Conservation (phyloP, 92 coral and sea anemone species). For the Pocillopora grandis region DNA sequence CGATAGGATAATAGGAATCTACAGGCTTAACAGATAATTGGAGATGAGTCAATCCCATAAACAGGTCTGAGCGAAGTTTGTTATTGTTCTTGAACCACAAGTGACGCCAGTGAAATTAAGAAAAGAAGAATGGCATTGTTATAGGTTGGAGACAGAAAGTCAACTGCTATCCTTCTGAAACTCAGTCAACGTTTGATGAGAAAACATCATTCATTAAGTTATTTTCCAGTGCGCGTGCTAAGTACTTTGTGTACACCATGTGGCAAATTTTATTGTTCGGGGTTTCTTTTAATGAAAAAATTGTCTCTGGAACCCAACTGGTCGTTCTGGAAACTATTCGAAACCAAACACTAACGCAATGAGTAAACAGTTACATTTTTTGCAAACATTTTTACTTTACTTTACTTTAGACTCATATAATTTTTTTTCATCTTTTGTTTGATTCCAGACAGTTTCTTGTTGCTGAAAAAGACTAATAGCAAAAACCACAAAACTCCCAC, state of each 20-base stretch:
- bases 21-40: neutral
- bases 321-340: slow-evolving; percentile 8
- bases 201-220: too few relatives aligned
- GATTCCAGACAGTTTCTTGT: neutral
- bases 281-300: slow-evolving; percentile 16
- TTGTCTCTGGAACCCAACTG: neutral
- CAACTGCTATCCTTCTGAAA: too few relatives aligned
- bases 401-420: neutral
- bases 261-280: neutral
- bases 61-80: neutral
- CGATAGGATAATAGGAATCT: neutral
- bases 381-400: neutral
- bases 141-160: neutral
- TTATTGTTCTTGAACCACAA: neutral
- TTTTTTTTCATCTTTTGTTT: neutral
- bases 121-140: neutral
- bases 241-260: neutral
- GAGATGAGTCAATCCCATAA: neutral
- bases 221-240: neutral
- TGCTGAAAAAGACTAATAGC: neutral
- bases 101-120: slow-evolving; percentile 4
- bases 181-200: too few relatives aligned
- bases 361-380: too few relatives aligned
- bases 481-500: slow-evolving; percentile 12
- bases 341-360: neutral